Evolutionary conservation across 2,888 invertebrate genomes (phyloP).

Genomic region (Drosophila tanythrix): DNA sequence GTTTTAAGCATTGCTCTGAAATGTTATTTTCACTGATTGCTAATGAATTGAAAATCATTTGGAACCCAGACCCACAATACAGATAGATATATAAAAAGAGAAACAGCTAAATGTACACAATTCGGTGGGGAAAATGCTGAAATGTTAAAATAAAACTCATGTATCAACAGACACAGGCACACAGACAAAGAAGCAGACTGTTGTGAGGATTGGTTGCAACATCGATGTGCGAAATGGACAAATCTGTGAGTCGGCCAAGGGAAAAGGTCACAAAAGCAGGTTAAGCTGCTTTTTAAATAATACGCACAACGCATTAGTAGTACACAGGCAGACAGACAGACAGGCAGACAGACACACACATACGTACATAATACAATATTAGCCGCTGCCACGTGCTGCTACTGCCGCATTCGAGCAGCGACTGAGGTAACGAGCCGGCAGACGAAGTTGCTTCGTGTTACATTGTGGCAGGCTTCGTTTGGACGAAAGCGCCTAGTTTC

Average conservation of each 20-base stretch:
- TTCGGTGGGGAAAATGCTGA: slow-evolving; percentile 18
- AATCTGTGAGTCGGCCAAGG: slow-evolving; percentile 65
- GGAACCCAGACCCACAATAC: neutral
- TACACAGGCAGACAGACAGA: slow-evolving; percentile 15
- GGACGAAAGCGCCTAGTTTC: slow-evolving; percentile 3
- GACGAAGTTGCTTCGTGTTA: slow-evolving; percentile 11
- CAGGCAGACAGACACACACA: neutral
- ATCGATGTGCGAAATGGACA: slow-evolving; percentile 60
- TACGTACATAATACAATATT: neutral
- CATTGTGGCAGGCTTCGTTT: neutral
- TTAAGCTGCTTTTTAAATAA: slow-evolving; percentile 78
- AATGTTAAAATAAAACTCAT: slow-evolving; percentile 68
- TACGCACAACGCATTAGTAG: slow-evolving; percentile 64
- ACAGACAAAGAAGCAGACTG: slow-evolving; percentile 9
- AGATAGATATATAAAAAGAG: neutral
- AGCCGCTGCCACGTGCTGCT: slow-evolving; percentile 61
- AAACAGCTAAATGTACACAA: slow-evolving; percentile 8
- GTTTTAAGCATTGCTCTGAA: neutral
- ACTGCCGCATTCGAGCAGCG: slow-evolving; percentile 48
- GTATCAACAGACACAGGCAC: slow-evolving; percentile 51
- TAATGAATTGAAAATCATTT: slow-evolving; percentile 66
- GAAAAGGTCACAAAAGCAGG: slow-evolving; percentile 79
- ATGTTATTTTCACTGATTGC: slow-evolving; percentile 60
- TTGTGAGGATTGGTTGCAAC: slow-evolving; percentile 19
- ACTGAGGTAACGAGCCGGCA: slow-evolving; percentile 38